Evolutionary conservation across 1,140 invertebrate genomes (phyloP), one percentile per base, ranked within the genome.

Genomic region (Pachypsylla venusta): DNA sequence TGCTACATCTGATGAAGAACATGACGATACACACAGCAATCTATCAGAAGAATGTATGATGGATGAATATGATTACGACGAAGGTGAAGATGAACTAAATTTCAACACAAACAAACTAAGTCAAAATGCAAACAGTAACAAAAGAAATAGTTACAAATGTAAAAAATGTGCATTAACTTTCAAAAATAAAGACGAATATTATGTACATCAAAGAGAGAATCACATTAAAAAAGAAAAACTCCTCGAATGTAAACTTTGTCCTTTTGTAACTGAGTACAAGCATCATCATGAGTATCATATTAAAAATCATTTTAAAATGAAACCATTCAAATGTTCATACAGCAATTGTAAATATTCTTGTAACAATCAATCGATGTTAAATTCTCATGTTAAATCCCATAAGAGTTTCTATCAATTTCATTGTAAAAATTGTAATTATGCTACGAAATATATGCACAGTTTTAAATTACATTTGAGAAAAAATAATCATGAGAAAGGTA

Each of bases 351-450:
- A 79, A 13, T 98, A 97, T 67, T 81, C 83, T 0, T 99, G 96
- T 68, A 95, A 99, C 2, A 99, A 98, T 73, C 98, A 99, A 69
- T 98, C 94, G 0, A 99, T 99, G 97, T 76, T 99, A 12, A 98
- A 97, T 69, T 96, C 92, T 0, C 97, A 99, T 67, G 80, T 97
- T 65, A 99, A 99, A 70, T 96, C 91, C 0, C 97, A 99, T 70
- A 97, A 93, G 0, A 93, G 90, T 61, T 75, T 98, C 0, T 98
- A 98, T 67, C 95, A 96, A 67, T 99, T 96, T 70, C 79, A 89
- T 24, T 99, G 97, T 69, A 76, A 82, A 0, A 86, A 96, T 67
- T 99, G 97, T 70, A 83, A 81, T n/a, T 99, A 98, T 69, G 92
- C 89, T 1, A 97, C 94, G 1, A 99, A 99, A 70, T 99, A 99